Percentiles rank a stretch among this genome's conserved stretches.
Evolutionary conservation across 2,113 vertebrate genomes (phyloP).

Genomic region (Alethe diademata): DNA sequence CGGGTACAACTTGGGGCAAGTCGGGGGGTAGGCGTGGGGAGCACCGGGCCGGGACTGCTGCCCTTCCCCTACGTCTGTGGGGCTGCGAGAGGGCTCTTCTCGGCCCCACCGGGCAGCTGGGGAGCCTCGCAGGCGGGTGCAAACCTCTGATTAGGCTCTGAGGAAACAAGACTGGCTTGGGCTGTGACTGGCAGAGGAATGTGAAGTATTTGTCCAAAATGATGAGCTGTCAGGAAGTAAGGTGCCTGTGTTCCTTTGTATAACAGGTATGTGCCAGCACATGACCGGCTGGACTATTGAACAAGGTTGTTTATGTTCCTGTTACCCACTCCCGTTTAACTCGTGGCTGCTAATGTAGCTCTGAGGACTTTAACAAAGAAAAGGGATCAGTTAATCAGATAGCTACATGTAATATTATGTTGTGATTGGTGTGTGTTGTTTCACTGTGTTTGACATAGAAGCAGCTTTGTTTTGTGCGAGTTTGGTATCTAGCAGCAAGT

Average conservation of each 20-base stretch:
- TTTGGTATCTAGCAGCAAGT: background rate
- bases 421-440: background rate
- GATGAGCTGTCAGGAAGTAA: constrained; percentile 72
- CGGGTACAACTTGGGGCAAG: background rate
- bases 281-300: background rate
- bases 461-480: background rate
- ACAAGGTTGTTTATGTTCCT: background rate
- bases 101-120: background rate
- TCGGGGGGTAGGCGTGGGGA: background rate
- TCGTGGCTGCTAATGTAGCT: background rate
- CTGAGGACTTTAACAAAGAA: background rate
- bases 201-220: constrained; percentile 37
- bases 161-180: background rate
- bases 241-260: constrained; percentile 14
- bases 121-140: background rate
- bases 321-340: background rate
- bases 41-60: background rate
- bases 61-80: background rate
- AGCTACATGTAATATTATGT: background rate
- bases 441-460: background rate
- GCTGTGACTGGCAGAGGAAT: constrained; percentile 61
- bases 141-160: background rate
- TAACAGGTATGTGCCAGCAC: background rate
- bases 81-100: background rate
- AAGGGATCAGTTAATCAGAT: background rate